Base-by-base conservation (phyloP, 2,113 vertebrate genomes). In the Oenanthe oenanthe region DNA sequence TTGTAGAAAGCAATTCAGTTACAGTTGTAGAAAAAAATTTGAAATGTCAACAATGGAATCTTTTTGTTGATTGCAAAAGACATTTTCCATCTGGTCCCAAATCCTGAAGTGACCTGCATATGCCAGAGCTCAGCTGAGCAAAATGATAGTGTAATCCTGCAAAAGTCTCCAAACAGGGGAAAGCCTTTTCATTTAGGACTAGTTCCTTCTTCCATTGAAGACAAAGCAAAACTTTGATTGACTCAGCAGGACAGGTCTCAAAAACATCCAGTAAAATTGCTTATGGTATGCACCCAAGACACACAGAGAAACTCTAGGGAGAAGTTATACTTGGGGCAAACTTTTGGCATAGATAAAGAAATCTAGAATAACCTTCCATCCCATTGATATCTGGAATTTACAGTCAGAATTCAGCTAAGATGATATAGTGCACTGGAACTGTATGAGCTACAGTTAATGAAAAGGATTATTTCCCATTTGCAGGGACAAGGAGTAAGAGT, bases 61-160 rank as follows among this genome's bases (percentile, higher is more conserved):
- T 91, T 94, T 95, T 88, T 95, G 82, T 91, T 96, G 89, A 96
- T 93, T 95, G 68, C 88, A 89, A 84, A 94, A 96, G 90, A 95
- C 88, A 92, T 95, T 95, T 96, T 95, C 93, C 95, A 94, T 97
- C 96, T 97, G 95, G 92, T 96, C 91, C n/a, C 68, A 87, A 91
- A 97, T 97, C 89, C 95, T 92, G 86, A 95, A 95, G 51, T 93
- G 94, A 97, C 92, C 95, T 88, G 60, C 63, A 75, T 94, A 75
- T 38, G 31, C 51, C 78, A 95, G 58, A 89, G 53, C 75, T 93
- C 68, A 86, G 74, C 50, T 85, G 75, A 94, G 85, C 40, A 63
- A 50, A 96, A 92, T n/a, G 38, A 83, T 63, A 91, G 86, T 57
- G 28, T 48, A 92, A 86, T 88, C 34, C 75, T 67, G 40, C 26